These are phyloP conservation scores for Abrostola tripartita DNA, from an alignment of 2,888 invertebrate species.

Conservation along the genomic window DNA sequence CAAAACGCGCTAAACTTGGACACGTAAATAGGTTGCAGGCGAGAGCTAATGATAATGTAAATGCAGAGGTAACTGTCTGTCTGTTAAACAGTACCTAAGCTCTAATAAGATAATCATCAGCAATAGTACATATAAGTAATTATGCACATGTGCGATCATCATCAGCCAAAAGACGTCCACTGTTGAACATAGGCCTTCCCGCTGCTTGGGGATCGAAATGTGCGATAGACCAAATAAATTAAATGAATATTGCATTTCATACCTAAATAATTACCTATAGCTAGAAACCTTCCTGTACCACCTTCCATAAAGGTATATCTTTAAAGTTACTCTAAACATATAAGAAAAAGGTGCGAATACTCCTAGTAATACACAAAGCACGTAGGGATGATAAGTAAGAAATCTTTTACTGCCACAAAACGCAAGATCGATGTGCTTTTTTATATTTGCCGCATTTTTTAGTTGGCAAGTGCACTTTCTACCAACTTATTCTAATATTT, in stretches of 20 bases:
- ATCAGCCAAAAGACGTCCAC: too few species aligned
- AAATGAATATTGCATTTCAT: too few species aligned
- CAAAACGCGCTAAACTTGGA: too few species aligned
- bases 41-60: background rate
- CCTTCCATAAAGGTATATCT: too few species aligned
- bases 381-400: constrained; percentile 54
- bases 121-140: too few species aligned
- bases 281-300: too few species aligned
- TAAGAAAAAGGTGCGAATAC: constrained; percentile 52
- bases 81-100: background rate
- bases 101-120: background rate
- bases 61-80: background rate
- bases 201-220: too few species aligned
- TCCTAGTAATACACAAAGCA: constrained; percentile 66
- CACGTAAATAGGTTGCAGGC: too few species aligned
- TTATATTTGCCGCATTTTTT: constrained; percentile 65
- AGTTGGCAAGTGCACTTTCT: constrained; percentile 32
- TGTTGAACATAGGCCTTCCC: too few species aligned
- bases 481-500: background rate
- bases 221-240: too few species aligned
- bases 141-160: too few species aligned
- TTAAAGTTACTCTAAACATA: constrained; percentile 1
- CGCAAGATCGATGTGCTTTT: constrained; percentile 79
- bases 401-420: constrained; percentile 65
- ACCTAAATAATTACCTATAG: too few species aligned